These are phyloP conservation scores for Drosophila navojoa DNA, from an alignment of 1,140 invertebrate genomes.

Conservation along the genomic window DNA sequence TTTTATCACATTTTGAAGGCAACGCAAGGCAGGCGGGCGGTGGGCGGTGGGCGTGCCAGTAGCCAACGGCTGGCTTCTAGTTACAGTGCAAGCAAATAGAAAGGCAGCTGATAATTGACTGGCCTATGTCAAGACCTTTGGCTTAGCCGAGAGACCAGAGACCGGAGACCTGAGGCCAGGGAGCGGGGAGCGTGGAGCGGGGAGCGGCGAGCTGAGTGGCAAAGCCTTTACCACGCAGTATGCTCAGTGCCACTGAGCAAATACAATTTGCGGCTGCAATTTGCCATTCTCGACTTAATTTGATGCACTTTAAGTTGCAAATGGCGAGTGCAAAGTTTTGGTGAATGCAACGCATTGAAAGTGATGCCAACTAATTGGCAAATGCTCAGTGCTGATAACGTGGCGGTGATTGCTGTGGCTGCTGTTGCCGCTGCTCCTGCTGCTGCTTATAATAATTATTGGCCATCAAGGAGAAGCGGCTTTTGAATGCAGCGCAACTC, in stretches of 20 bases:
- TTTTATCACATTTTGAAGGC: constrained; percentile 70
- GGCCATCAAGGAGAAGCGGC: constrained; percentile 46
- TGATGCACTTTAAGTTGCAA: constrained; percentile 52
- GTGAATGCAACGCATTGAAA: constrained; percentile 36
- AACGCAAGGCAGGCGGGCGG: background rate
- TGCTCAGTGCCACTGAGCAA: constrained; percentile 36
- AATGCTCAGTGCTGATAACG: constrained; percentile 58
- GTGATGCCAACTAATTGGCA: constrained; percentile 66
- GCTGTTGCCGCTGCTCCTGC: background rate
- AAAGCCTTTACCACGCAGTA: background rate
- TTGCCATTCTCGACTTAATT: constrained; percentile 62
- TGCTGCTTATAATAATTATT: constrained; percentile 65
- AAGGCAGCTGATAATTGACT: constrained; percentile 76
- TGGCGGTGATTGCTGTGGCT: constrained; percentile 25
- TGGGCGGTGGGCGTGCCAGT: background rate
- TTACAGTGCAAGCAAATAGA: constrained; percentile 62
- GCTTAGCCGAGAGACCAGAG: constrained; percentile 13
- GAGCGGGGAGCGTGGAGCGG: background rate
- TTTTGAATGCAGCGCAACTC: background rate
- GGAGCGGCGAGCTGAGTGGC: background rate
- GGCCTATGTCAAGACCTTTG: constrained; percentile 64
- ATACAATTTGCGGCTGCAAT: constrained; percentile 74
- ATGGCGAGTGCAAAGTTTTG: constrained; percentile 40
- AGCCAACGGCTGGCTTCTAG: constrained; percentile 45
- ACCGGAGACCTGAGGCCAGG: background rate